Percentiles rank a stretch among this genome's conserved stretches.
Evolutionary conservation across 2,797 vertebrate species (phyloP).

Genomic region (Hoplostethus mediterraneus): DNA sequence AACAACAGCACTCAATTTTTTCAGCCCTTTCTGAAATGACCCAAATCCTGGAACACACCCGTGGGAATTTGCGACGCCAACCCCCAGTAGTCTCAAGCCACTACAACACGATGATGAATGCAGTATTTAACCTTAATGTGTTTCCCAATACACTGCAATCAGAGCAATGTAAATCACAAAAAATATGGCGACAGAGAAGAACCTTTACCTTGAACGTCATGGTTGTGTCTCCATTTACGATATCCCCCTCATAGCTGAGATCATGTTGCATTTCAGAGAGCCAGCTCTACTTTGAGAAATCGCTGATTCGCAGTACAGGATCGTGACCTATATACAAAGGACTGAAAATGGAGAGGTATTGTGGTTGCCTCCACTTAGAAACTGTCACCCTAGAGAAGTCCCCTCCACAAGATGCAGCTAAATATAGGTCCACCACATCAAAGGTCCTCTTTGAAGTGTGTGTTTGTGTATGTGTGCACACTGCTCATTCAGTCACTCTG

Average conservation of each 20-base stretch:
- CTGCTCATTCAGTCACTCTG: constrained; percentile 42
- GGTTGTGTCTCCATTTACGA: constrained; percentile 5
- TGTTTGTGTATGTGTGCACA: constrained; percentile 38
- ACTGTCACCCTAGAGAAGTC: constrained; percentile 68
- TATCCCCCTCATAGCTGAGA: neutral
- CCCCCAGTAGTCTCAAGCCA: neutral
- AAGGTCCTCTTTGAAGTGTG: constrained; percentile 75
- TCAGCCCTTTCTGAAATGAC: constrained; percentile 46
- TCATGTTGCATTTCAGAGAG: neutral
- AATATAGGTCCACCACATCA: constrained; percentile 77
- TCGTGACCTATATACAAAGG: constrained; percentile 57
- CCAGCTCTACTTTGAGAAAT: constrained; percentile 10
- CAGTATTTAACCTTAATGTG: constrained; percentile 44
- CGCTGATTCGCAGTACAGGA: constrained; percentile 32
- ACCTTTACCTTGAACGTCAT: neutral
- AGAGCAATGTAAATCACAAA: constrained; percentile 30
- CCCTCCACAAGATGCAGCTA: constrained; percentile 72
- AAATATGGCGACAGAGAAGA: neutral
- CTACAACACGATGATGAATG: constrained; percentile 27
- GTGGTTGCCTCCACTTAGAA: constrained; percentile 62
- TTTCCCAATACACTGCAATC: constrained; percentile 31
- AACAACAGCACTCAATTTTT: constrained; percentile 24
- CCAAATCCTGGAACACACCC: constrained; percentile 41
- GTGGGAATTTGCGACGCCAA: constrained; percentile 16
- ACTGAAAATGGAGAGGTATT: constrained; percentile 45